Percentiles rank a stretch among this genome's conserved stretches.
phyloP scores from a whole-genome alignment of 2,888 invertebrate genomes.

The Frankliniella fusca region DNA sequence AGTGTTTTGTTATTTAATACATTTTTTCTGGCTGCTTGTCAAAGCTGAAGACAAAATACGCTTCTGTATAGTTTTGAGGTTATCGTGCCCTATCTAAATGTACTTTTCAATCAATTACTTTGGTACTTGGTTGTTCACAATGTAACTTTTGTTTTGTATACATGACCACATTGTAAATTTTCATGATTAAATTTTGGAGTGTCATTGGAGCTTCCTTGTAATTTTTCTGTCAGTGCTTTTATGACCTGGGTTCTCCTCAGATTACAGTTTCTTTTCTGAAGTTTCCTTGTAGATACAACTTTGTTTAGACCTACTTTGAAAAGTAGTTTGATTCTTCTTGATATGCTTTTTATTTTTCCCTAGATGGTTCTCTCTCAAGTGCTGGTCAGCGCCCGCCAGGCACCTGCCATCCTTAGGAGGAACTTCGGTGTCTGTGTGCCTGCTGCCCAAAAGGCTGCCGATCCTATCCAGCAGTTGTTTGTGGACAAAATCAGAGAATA shows the following conservation, averaged over 20 bases:
- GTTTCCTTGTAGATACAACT: not conserved
- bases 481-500: constrained; percentile 89
- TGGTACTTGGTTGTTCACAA: too few species aligned
- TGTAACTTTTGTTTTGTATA: not conserved
- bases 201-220: not conserved
- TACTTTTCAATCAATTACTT: too few species aligned
- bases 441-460: constrained; percentile 64
- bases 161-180: not conserved
- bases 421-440: constrained; percentile 71
- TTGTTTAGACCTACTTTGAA: not conserved
- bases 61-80: too few species aligned
- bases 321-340: not conserved
- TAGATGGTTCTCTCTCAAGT: constrained; percentile 9
- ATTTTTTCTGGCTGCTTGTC: too few species aligned
- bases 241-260: not conserved
- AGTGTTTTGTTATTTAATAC: too few species aligned
- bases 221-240: not conserved
- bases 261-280: not conserved
- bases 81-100: too few species aligned
- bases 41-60: too few species aligned
- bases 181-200: not conserved
- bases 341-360: not conserved
- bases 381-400: constrained; percentile 5
- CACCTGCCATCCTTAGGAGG: constrained; percentile 47
- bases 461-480: constrained; percentile 92